Evolutionary conservation across 64 coral and sea anemone genomes (phyloP).

Genomic region (Trachythela sp.): DNA sequence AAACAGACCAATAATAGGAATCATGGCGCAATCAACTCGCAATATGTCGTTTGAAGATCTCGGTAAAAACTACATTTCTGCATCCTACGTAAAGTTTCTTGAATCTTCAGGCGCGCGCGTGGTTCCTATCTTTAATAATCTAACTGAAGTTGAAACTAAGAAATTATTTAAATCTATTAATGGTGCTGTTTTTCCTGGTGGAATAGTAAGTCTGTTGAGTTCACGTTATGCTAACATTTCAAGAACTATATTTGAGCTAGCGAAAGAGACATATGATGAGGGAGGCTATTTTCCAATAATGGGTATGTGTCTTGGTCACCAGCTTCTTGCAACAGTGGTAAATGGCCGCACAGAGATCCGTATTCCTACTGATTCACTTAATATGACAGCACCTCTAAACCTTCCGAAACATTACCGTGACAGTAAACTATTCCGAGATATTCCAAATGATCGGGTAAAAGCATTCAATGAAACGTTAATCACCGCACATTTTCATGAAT

Average conservation of each 20-base stretch:
- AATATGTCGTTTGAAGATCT: neutral
- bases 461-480: constrained; percentile 9
- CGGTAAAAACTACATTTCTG: constrained; percentile 6
- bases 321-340: neutral
- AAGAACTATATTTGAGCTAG: neutral
- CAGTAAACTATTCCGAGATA: neutral
- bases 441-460: neutral
- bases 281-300: neutral
- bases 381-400: neutral
- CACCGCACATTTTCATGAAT: constrained; percentile 44
- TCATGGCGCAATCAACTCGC: neutral
- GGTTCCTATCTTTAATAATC: neutral
- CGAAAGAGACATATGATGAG: neutral
- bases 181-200: neutral
- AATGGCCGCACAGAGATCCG: neutral
- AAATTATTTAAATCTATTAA: neutral
- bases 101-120: neutral
- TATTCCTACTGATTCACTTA: neutral
- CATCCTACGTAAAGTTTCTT: neutral
- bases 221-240: neutral
- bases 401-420: neutral
- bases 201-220: neutral
- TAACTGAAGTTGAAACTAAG: neutral
- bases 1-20: neutral
- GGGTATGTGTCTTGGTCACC: neutral